Evolutionary conservation across 2,888 invertebrate species (phyloP), one percentile per base, ranked within the genome.

Genomic region (Drosophila bunnanda): DNA sequence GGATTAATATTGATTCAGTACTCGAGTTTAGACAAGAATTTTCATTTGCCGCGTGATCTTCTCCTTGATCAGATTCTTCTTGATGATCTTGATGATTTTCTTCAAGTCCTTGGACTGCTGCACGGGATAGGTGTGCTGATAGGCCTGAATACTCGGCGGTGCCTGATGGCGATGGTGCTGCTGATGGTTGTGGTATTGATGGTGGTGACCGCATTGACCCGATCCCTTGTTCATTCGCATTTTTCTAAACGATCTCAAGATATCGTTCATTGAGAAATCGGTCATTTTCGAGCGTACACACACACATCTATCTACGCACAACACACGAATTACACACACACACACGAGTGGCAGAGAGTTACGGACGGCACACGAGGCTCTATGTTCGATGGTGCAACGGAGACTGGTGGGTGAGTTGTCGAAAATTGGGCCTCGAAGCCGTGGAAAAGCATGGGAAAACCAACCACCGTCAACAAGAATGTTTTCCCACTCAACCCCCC

Each of bases 351-450:
- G 38, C 44, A 50, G 54, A 50, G 54, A 58, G 53, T 41, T 56
- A 38, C 10, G 25, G 43, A 48, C 62, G 22, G 84, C 68, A 58
- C 68, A 43, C 80, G 82, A 82, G 80, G 90, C 80, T 89, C 66
- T 80, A 77, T 77, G 88, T 78, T 86, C 79, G 89, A 82, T 84
- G 83, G 87, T 86, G 82, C 82, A 74, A 72, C 74, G 79, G 79
- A 88, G 90, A 92, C 92, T 92, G 92, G 88, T 89, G 91, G 89
- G 85, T 89, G 91, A 89, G 89, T 83, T 84, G 83, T 84, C 88
- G 72, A 83, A 90, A 89, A 80, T 67, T 81, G 76, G 65, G 77
- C 80, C 76, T 75, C 75, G 78, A 89, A 88, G 89, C 88, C 75
- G 75, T 72, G 67, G 48, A 70, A 57, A 60, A 71, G 65, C 59